Evolutionary conservation across 2,888 invertebrate species (phyloP), one percentile per base, ranked within the genome.

Genomic region (Theristus sp.): DNA sequence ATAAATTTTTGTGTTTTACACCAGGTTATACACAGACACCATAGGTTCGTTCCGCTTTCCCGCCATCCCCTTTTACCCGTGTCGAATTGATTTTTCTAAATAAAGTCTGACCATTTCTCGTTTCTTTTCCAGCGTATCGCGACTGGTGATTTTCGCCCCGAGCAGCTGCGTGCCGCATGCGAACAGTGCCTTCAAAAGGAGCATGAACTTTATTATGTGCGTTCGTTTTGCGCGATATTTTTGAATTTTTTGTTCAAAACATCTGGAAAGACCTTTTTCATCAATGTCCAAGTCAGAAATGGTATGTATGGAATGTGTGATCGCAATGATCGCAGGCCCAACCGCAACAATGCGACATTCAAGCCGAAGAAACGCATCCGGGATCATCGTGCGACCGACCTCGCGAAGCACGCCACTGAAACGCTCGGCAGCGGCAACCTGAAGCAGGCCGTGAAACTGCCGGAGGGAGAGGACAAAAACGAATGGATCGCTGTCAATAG

Each of bases 401-500:
- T 57, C 24, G 6, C 17, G 25, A 29, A 46, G 25, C 31, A 29
- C 25, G 65, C 67, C 10, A 93, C 93, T 1, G 91, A 93, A 62
- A 98, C 98, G 0, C 80, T 98, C 54, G 98, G 96, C 61, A 94
- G 93, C 56, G 96, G 94, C 28, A 96, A 96, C 80, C 80, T 98
- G 66, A 81, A 94, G 64, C 82, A 91, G 64, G 98, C 96, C 55
- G 96, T 98, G 60, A 86, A 89, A 82, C 79, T 96, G 68, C 96
- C 96, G 0, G 94, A 94, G 76, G 96, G 98, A 47, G 98, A 99
- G 79, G 98, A 98, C 79, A 82, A 93, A 65, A 96, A 98, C 74
- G 98, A 99, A 81, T 98, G 98, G 98, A 90, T 99, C 53, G 98
- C 98, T 60, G 96, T 98, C 56, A 98, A 99, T 76, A 96, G 96